Percentiles rank a stretch among this genome's conserved stretches.
Evolutionary conservation across 92 coral and sea anemone species (phyloP).

Genomic region (Epizoanthus rinbou): DNA sequence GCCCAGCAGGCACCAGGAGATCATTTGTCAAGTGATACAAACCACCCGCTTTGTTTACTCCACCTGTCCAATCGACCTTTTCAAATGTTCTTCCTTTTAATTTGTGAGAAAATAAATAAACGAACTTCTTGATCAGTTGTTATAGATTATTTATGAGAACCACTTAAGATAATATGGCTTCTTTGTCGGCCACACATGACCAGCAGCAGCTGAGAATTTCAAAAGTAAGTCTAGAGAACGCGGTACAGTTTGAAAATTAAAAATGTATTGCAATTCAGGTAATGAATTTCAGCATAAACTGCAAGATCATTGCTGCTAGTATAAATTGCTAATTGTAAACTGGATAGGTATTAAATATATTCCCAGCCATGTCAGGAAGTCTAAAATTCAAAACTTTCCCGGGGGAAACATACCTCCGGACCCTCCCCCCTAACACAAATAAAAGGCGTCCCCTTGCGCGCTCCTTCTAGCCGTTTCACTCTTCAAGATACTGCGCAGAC

Average conservation of each 20-base stretch:
- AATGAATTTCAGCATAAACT: not conserved
- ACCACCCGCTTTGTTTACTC: conserved; percentile 9
- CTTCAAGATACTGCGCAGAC: too few relatives aligned
- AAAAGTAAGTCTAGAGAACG: too few relatives aligned
- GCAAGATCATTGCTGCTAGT: too few relatives aligned
- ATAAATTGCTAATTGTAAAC: too few relatives aligned
- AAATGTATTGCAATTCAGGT: not conserved
- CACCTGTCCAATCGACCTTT: conserved; percentile 18
- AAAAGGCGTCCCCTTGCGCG: too few relatives aligned
- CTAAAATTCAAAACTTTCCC: too few relatives aligned
- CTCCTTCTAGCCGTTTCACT: too few relatives aligned
- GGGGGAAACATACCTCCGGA: too few relatives aligned
- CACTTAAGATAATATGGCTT: conserved; percentile 1
- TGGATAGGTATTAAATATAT: too few relatives aligned
- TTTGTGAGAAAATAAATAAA: not conserved
- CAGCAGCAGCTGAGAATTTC: not conserved
- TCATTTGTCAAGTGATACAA: not conserved
- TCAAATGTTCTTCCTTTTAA: not conserved
- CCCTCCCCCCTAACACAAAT: too few relatives aligned
- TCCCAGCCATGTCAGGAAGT: too few relatives aligned
- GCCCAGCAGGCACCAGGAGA: not conserved
- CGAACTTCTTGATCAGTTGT: not conserved
- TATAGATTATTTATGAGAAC: not conserved
- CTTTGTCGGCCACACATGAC: not conserved
- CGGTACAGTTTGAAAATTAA: too few relatives aligned